Conservation (phyloP, 2,888 invertebrate genomes). For the Ommatoiulus sabulosus region DNA sequence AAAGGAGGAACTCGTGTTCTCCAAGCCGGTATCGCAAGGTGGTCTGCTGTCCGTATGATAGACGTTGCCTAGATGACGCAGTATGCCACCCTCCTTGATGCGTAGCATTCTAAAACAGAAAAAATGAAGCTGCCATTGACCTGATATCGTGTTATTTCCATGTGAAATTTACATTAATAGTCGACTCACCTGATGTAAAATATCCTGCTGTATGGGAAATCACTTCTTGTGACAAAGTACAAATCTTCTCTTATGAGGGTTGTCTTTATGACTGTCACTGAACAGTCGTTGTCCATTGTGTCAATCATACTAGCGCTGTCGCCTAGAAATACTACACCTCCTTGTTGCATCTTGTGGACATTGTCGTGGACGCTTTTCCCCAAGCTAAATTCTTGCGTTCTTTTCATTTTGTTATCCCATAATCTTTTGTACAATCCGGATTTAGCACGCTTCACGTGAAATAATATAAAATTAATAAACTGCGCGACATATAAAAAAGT, state of each 20-base stretch:
- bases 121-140: no score
- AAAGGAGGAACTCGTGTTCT: background rate
- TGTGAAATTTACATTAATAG: background rate
- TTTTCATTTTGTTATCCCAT: conserved; percentile 29
- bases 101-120: conserved; percentile 1
- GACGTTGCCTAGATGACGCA: background rate
- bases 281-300: conserved; percentile 29
- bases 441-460: background rate
- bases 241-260: conserved; percentile 10
- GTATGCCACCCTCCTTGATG: conserved; percentile 46
- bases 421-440: conserved; percentile 20
- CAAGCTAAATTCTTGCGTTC: background rate
- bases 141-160: background rate
- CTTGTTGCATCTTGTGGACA: background rate
- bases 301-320: conserved; percentile 19
- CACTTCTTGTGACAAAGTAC: conserved; percentile 28
- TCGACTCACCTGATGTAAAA: conserved; percentile 49
- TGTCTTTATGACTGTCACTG: conserved; percentile 1
- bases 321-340: background rate
- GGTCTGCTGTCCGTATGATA: conserved; percentile 14
- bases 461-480: no score
- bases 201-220: conserved; percentile 46
- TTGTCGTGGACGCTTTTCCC: background rate
- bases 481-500: no score
- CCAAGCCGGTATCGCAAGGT: background rate